Conservation (phyloP, 2,888 invertebrate species). For the Leptinotarsa tumamoca region DNA sequence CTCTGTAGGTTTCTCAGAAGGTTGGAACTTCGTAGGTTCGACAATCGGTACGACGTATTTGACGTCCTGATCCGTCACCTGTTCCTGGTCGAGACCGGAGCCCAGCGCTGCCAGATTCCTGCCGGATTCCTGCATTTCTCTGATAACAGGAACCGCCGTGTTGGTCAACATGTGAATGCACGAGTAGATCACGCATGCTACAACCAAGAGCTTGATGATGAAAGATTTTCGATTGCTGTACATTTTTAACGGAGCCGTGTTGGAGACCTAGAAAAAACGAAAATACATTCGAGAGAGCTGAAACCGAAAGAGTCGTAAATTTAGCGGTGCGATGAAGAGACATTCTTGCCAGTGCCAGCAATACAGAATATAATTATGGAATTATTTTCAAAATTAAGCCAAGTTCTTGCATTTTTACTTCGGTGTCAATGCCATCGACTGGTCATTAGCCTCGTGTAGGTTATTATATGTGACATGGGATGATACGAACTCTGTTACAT, state of each 20-base stretch:
- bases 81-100: conserved; percentile 46
- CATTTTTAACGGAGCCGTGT: conserved; percentile 51
- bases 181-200: conserved; percentile 57
- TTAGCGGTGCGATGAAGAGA: too few species aligned
- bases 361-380: too few species aligned
- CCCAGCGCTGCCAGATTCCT: conserved; percentile 63
- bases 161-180: conserved; percentile 60
- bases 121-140: conserved; percentile 66
- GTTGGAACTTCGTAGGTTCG: neutral
- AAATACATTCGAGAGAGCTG: too few species aligned
- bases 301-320: too few species aligned
- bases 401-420: too few species aligned
- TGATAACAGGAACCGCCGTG: conserved; percentile 56
- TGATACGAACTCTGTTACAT: too few species aligned
- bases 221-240: conserved; percentile 60
- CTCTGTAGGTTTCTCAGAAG: neutral
- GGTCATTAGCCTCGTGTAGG: too few species aligned
- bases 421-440: too few species aligned
- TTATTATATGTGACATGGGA: too few species aligned
- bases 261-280: conserved; percentile 13
- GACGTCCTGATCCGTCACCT: conserved; percentile 19
- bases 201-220: conserved; percentile 58
- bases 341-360: too few species aligned
- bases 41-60: conserved; percentile 28
- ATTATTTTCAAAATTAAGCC: too few species aligned